phyloP scores from a whole-genome alignment of 2,888 invertebrate genomes.

The Torymus auratus region DNA sequence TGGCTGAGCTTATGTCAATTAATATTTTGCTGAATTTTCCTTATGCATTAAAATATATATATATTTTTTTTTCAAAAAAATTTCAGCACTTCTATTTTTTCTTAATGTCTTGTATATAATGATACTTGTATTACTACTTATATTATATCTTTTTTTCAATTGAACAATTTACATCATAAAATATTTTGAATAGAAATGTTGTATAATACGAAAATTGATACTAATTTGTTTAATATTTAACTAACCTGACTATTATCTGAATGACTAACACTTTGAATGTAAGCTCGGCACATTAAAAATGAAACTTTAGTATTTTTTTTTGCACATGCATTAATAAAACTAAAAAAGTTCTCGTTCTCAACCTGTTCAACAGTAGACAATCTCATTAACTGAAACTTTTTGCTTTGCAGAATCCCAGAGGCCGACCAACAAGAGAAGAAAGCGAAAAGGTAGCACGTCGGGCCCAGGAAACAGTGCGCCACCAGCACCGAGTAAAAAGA shows the following conservation, averaged over 20 bases:
- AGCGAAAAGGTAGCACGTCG: conserved; percentile 94
- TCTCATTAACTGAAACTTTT: conserved; percentile 34
- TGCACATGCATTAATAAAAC: conserved; percentile 55
- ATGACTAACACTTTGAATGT: conserved; percentile 25
- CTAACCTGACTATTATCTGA: neutral
- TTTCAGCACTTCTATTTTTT: too few species aligned
- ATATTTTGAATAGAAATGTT: too few species aligned
- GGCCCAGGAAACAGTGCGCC: conserved; percentile 90
- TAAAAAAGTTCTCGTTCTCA: conserved; percentile 1
- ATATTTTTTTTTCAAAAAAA: too few species aligned
- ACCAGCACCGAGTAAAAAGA: conserved; percentile 94
- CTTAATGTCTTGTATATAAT: too few species aligned
- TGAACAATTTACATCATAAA: too few species aligned
- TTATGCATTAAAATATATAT: too few species aligned
- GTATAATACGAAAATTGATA: too few species aligned
- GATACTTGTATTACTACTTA: too few species aligned
- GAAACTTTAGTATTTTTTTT: conserved; percentile 43
- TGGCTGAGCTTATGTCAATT: conserved; percentile 53
- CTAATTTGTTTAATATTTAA: too few species aligned
- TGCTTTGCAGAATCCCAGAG: conserved; percentile 89
- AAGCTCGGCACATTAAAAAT: conserved; percentile 46
- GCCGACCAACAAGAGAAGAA: conserved; percentile 96
- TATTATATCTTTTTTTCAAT: too few species aligned
- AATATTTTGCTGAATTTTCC: too few species aligned
- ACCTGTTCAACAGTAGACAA: neutral